Base-by-base conservation (phyloP, 1,140 invertebrate genomes). In the Calephelis nemesis region DNA sequence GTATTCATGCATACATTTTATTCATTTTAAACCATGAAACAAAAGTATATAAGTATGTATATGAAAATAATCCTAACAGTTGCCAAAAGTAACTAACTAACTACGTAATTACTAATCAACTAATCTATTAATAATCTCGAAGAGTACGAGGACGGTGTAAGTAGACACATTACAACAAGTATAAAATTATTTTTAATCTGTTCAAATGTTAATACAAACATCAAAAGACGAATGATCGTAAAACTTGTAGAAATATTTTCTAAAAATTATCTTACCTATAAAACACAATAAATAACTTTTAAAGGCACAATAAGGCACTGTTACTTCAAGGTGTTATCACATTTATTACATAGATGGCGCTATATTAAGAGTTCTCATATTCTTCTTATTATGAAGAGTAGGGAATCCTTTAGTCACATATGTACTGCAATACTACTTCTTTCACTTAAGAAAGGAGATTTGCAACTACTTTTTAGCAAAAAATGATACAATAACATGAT, bases 91-190 rank as follows among this genome's bases (percentile, higher is more conserved):
- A 76, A 81, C 83, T 86, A 85, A 72, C 81, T 87, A 86, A 66
- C 79, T 78, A 71, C 76, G 72, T 73, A 87, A 83, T 82, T 78
- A 77, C 78, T 83, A 85, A 83, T 81, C 81, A 54, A 54, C 83
- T 87, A 86, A 84, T 79, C 83, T 80, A 81, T 84, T 76, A 74
- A 88, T 91, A 90, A 90, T 91, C 89, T 91, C 89, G 79, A 84
- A 86, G 85, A 89, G 88, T 83, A 87, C 82, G 88, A 91, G 89
- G 89, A 91, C 89, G 89, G 89, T 91, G 87, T 89, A 89, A 91
- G 84, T 88, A 84, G 84, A 89, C 84, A 87, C 83, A 76, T 74
- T 78, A 84, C 78, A 80, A 86, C 74, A 76, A 81, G 70, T 82
- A 82, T 68, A 88, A 83, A 89, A 87, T 82, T 88, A 85, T 78